Evolutionary conservation across 2,797 vertebrate genomes (phyloP).

Genomic region (Cyprinella venusta): DNA sequence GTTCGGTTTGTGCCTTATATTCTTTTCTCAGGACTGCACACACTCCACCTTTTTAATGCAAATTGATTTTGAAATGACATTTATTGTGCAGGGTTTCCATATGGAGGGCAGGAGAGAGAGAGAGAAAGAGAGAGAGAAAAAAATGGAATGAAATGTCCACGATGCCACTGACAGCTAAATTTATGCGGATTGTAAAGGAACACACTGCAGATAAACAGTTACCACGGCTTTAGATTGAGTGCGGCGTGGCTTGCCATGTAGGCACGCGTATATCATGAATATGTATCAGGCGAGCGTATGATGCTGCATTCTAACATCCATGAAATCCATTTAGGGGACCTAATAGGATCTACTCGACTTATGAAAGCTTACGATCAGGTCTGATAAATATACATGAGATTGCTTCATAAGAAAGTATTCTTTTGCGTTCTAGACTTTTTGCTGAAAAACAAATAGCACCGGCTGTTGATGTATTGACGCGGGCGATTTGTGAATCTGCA

Average conservation of each 20-base stretch:
- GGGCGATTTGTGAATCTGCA: conserved; percentile 61
- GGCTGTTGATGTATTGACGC: conserved; percentile 52
- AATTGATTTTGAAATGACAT: conserved; percentile 73
- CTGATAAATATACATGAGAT: conserved; percentile 63
- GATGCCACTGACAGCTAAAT: conserved; percentile 71
- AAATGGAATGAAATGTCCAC: conserved; percentile 76
- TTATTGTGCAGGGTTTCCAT: conserved; percentile 67
- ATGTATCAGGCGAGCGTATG: conserved; percentile 73
- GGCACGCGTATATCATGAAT: conserved; percentile 71
- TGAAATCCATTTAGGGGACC: conserved; percentile 79
- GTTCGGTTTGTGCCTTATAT: conserved; percentile 50
- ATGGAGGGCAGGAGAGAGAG: conserved; percentile 41
- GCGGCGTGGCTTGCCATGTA: conserved; percentile 65
- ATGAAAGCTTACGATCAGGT: conserved; percentile 66
- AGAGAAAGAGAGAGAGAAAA: conserved; percentile 45
- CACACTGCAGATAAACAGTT: conserved; percentile 74
- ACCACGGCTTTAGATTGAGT: conserved; percentile 70
- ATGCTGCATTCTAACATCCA: conserved; percentile 76
- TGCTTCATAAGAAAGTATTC: conserved; percentile 32
- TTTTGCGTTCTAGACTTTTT: conserved; percentile 40
- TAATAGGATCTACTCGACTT: conserved; percentile 80
- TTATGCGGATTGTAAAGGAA: conserved; percentile 70
- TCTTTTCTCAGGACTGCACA: conserved; percentile 54
- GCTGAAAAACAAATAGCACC: conserved; percentile 21
- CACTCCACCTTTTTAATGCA: conserved; percentile 64